These are phyloP conservation scores for Holothuria scabra DNA, from an alignment of 53 echinoderm and acorn worm species.

Conservation along the genomic window DNA sequence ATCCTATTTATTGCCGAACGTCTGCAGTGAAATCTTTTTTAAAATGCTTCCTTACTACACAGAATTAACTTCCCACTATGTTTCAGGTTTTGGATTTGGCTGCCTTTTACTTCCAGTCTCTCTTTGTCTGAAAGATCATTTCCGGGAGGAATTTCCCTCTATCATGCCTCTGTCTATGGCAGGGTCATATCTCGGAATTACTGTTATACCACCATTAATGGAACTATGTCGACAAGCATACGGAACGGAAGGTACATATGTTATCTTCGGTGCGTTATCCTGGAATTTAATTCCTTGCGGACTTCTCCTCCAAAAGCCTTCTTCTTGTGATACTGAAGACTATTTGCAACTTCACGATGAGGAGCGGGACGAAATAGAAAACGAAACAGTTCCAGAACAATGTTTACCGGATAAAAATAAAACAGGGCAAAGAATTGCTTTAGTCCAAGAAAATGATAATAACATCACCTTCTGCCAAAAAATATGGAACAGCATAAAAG, in stretches of 20 bases:
- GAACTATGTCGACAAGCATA: slow-evolving; percentile 2
- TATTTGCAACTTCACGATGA: background rate
- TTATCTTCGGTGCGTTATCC: slow-evolving; percentile 1
- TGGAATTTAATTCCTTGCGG: slow-evolving; percentile 28
- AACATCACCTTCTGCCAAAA: no score
- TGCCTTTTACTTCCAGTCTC: slow-evolving; percentile 14
- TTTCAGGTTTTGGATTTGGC: slow-evolving; percentile 16
- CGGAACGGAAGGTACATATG: background rate
- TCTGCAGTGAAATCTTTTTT: no score
- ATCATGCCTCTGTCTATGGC: slow-evolving; percentile 24
- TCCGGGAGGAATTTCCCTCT: slow-evolving; percentile 13
- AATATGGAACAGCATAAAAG: background rate
- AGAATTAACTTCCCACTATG: no score
- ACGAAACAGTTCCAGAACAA: background rate
- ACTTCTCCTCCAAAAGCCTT: slow-evolving; percentile 5
- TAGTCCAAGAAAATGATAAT: no score
- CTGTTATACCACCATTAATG: slow-evolving; percentile 13
- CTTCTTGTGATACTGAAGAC: background rate
- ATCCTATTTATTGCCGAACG: no score
- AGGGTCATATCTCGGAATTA: background rate
- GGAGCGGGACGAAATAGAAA: background rate
- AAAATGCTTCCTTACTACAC: no score
- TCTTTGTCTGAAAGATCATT: slow-evolving; percentile 14
- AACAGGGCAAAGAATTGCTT: no score
- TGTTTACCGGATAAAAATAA: no score